Percentiles rank a stretch among this genome's conserved stretches.
Evolutionary conservation across 2,888 invertebrate species (phyloP).

Genomic region (Mamestra brassicae): DNA sequence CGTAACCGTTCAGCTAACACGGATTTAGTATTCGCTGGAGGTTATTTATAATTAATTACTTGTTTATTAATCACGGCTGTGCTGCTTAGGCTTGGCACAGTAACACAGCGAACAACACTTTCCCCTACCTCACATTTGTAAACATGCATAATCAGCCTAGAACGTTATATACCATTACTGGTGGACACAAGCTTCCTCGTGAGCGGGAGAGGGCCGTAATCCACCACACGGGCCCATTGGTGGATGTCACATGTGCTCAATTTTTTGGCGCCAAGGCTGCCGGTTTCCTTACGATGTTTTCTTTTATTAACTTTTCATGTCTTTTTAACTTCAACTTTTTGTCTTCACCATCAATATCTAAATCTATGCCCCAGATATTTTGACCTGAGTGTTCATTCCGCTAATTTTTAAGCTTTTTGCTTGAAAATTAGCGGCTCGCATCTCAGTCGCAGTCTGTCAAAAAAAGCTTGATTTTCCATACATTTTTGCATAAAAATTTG

Average conservation of each 20-base stretch:
- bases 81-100: constrained; percentile 20
- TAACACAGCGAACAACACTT: constrained; percentile 34
- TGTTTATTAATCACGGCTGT: constrained; percentile 20
- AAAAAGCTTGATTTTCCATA: too few relatives aligned
- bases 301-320: too few relatives aligned
- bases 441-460: too few relatives aligned
- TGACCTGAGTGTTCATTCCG: not conserved
- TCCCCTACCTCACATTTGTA: constrained; percentile 33
- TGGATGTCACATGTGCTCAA: not conserved
- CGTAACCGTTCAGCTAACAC: constrained; percentile 40
- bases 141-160: not conserved
- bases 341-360: not conserved
- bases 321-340: not conserved
- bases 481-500: too few relatives aligned
- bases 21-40: constrained; percentile 38
- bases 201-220: not conserved
- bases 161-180: too few relatives aligned
- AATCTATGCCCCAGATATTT: not conserved
- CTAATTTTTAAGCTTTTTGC: too few relatives aligned
- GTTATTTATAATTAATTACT: constrained; percentile 40
- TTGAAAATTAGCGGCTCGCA: too few relatives aligned
- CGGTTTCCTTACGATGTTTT: too few relatives aligned
- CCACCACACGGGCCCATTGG: not conserved
- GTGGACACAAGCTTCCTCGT: not conserved
- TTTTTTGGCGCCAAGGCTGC: too few relatives aligned